A percentile compares a stretch with the other conserved stretches of the same genome.
Evolutionary conservation across 2,797 vertebrate genomes (phyloP).

Genomic region (Dryobates pubescens): DNA sequence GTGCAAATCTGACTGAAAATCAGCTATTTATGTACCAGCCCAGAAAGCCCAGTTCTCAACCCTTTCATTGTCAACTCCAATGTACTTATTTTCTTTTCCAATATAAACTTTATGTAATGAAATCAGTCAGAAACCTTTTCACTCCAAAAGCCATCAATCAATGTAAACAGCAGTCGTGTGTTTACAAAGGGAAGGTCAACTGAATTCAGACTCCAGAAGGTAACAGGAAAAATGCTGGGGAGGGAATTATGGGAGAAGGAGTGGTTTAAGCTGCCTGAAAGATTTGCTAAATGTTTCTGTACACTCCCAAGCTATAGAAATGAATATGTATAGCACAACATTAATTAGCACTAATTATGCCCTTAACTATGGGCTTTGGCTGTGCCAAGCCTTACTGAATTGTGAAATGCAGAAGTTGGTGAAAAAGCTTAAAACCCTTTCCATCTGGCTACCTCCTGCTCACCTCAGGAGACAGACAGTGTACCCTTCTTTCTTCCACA

Average conservation of each 20-base stretch:
- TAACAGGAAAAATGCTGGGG: background rate
- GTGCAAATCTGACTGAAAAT: background rate
- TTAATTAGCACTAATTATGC: slow-evolving; percentile 32
- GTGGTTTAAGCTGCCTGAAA: background rate
- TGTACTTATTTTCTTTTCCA: background rate
- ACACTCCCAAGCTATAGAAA: slow-evolving; percentile 42
- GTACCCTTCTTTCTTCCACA: background rate
- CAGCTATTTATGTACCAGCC: background rate
- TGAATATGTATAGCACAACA: background rate
- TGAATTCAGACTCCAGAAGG: background rate
- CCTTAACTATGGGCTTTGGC: slow-evolving; percentile 4
- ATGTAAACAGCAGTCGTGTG: background rate
- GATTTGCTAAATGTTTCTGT: background rate
- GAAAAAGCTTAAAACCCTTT: background rate
- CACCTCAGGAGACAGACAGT: background rate
- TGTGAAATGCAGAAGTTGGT: background rate
- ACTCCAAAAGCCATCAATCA: background rate
- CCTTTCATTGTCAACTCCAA: background rate
- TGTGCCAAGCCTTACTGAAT: background rate
- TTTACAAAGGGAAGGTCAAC: background rate
- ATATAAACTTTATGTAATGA: background rate
- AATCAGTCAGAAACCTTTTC: background rate
- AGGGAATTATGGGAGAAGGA: background rate
- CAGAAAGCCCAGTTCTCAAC: rapidly evolving
- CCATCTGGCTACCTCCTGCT: background rate